Conservation (phyloP, 2,888 invertebrate genomes). For the Melinaea menophilus region DNA sequence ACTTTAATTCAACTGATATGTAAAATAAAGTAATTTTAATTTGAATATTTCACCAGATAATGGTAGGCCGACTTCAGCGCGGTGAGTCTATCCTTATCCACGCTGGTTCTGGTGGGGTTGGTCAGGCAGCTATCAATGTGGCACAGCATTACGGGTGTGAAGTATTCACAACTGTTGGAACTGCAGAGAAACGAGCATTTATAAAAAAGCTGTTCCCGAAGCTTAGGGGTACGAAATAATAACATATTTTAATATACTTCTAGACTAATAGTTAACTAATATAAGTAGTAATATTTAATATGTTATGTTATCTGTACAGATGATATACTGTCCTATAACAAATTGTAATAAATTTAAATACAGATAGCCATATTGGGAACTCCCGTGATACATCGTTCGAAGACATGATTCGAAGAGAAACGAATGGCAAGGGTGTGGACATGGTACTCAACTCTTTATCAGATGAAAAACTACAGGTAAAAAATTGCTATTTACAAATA, state of each 20-base stretch:
- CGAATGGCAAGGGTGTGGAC: slow-evolving; percentile 93
- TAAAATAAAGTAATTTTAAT: too few relatives aligned
- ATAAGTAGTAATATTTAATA: too few relatives aligned
- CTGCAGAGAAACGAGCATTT: slow-evolving; percentile 91
- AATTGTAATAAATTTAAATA: slow-evolving; percentile 13
- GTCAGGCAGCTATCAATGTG: slow-evolving; percentile 97
- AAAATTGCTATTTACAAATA: slow-evolving; percentile 5
- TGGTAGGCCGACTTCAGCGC: slow-evolving; percentile 85
- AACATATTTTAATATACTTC: background rate
- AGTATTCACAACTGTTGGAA: slow-evolving; percentile 96
- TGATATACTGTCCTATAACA: slow-evolving; percentile 1
- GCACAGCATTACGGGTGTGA: slow-evolving; percentile 92
- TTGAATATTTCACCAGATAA: slow-evolving; percentile 45
- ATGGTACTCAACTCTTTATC: slow-evolving; percentile 94
- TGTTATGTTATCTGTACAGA: background rate
- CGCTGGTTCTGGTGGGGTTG: slow-evolving; percentile 97
- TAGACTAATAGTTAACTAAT: background rate
- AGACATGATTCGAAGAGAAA: slow-evolving; percentile 86
- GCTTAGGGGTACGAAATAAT: slow-evolving; percentile 66
- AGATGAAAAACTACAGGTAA: slow-evolving; percentile 90
- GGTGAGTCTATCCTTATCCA: slow-evolving; percentile 94
- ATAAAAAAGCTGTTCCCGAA: slow-evolving; percentile 92
- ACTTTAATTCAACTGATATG: too few relatives aligned
- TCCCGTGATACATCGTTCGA: slow-evolving; percentile 93
- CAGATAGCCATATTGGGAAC: slow-evolving; percentile 87